phyloP scores from a whole-genome alignment of 2,888 invertebrate species.

The Drosophila atripex region DNA sequence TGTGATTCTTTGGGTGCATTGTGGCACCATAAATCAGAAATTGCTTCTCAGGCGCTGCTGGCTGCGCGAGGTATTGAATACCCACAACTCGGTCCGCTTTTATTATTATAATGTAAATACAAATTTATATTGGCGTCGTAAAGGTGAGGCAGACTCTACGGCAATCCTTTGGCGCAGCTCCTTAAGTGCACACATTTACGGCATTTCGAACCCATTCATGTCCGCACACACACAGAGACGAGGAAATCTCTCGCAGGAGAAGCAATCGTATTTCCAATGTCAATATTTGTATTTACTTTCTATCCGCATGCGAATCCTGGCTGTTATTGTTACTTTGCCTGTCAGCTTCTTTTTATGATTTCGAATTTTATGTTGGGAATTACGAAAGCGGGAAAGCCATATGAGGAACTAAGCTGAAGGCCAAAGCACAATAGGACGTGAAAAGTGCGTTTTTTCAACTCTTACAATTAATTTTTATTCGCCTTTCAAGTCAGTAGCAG shows the following conservation, averaged over 20 bases:
- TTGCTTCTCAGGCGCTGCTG: conserved; percentile 53
- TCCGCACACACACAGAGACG: background rate
- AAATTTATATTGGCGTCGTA: conserved; percentile 81
- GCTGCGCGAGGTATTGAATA: conserved; percentile 26
- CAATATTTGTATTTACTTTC: conserved; percentile 77
- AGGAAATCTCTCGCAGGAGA: conserved; percentile 48
- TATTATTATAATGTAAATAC: conserved; percentile 80
- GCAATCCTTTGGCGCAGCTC: conserved; percentile 64
- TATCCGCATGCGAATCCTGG: conserved; percentile 59
- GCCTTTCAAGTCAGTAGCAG: too few species aligned
- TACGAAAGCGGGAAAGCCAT: conserved; percentile 29
- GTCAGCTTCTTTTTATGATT: conserved; percentile 59
- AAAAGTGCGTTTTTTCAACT: background rate
- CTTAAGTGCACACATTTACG: conserved; percentile 52
- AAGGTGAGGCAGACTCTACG: conserved; percentile 58
- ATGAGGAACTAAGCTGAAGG: conserved; percentile 4
- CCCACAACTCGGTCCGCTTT: conserved; percentile 45
- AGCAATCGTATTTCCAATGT: conserved; percentile 77
- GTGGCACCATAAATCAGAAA: conserved; percentile 77
- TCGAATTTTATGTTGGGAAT: conserved; percentile 62
- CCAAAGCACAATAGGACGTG: conserved; percentile 7
- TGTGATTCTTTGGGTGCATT: conserved; percentile 70
- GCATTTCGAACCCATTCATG: conserved; percentile 17
- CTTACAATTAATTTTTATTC: too few species aligned
- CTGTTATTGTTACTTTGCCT: conserved; percentile 28